Conservation (phyloP, 2,888 invertebrate genomes). For the Plebejus anna region DNA sequence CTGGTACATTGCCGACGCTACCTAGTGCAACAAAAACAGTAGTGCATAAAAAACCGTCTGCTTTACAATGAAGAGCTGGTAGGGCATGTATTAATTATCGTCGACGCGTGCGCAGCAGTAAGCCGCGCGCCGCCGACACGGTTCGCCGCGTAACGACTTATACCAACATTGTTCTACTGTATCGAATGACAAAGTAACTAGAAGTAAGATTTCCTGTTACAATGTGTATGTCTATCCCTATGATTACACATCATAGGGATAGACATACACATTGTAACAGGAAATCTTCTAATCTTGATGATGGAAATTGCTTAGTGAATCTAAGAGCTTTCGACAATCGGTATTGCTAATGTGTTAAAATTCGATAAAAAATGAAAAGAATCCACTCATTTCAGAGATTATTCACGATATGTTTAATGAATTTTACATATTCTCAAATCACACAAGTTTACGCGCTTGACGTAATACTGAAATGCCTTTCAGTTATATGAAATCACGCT, state of each 20-base stretch:
- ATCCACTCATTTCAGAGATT: too few species aligned
- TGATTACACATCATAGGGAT: background rate
- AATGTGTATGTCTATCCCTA: too few species aligned
- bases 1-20: background rate
- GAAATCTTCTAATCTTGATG: background rate
- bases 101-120: slow-evolving; percentile 60
- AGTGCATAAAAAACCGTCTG: slow-evolving; percentile 29
- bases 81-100: slow-evolving; percentile 66
- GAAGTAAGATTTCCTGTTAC: too few species aligned
- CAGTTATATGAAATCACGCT: background rate
- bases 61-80: slow-evolving; percentile 59
- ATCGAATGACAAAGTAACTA: slow-evolving; percentile 9
- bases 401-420: too few species aligned
- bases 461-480: background rate
- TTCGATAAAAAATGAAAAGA: too few species aligned
- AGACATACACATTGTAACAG: background rate
- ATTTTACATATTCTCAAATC: too few species aligned
- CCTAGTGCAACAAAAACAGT: background rate
- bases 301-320: background rate
- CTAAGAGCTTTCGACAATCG: too few species aligned
- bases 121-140: slow-evolving; percentile 38
- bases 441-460: too few species aligned
- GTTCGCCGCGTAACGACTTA: slow-evolving; percentile 37
- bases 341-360: too few species aligned
- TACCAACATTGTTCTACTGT: slow-evolving; percentile 31